These are phyloP conservation scores for Phrynocephalus vlangalii DNA, from an alignment of 2,797 vertebrate species.

Conservation along the genomic window DNA sequence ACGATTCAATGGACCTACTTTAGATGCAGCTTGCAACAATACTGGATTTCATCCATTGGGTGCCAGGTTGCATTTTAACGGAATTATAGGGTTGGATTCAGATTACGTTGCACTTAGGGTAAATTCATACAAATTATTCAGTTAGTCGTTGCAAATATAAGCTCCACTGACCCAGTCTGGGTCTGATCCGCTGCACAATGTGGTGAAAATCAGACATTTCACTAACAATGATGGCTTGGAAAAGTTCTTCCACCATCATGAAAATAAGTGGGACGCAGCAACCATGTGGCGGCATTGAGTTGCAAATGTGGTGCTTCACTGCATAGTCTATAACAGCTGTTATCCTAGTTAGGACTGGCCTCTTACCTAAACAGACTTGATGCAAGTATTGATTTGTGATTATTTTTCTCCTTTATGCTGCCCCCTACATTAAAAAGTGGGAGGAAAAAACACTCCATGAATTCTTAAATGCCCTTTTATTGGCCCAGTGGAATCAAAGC, in stretches of 20 bases:
- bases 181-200: background rate
- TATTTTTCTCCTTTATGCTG: conserved; percentile 16
- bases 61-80: too few relatives aligned
- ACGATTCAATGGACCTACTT: too few relatives aligned
- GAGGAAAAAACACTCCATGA: background rate
- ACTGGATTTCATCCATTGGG: too few relatives aligned
- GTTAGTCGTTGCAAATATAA: background rate
- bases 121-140: too few relatives aligned
- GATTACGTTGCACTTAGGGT: too few relatives aligned
- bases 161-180: background rate
- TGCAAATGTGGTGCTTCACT: background rate
- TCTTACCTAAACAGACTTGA: background rate
- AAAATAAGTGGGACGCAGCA: background rate
- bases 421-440: fast-evolving
- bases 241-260: background rate
- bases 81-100: too few relatives aligned
- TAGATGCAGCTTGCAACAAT: too few relatives aligned
- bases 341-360: background rate
- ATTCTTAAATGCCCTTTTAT: conserved; percentile 28
- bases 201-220: background rate
- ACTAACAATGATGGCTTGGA: background rate
- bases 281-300: background rate
- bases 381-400: conserved; percentile 20
- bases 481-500: conserved; percentile 30
- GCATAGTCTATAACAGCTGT: background rate